Evolutionary conservation across 2,888 invertebrate genomes (phyloP).

Genomic region (Acrobeloides nanus): DNA sequence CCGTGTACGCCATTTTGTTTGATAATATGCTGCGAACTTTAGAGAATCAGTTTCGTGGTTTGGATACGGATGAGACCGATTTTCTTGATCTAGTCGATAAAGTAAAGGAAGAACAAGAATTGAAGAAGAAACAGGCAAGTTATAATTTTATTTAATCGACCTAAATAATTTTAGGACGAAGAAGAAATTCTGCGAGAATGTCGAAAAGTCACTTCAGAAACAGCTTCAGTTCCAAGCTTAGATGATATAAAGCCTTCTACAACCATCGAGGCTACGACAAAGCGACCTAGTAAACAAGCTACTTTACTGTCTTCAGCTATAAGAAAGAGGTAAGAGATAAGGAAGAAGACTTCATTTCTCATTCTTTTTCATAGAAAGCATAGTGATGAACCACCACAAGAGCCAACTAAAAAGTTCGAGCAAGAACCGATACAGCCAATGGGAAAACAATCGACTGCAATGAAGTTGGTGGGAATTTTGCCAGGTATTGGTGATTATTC

Average conservation of each 20-base stretch:
- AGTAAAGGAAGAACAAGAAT: slow-evolving; percentile 28
- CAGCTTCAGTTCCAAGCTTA: too few species aligned
- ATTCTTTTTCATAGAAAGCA: slow-evolving; percentile 6
- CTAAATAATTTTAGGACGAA: slow-evolving; percentile 30
- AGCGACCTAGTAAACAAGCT: slow-evolving; percentile 2
- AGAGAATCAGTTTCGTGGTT: slow-evolving; percentile 68
- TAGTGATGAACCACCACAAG: slow-evolving; percentile 9
- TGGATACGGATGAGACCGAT: slow-evolving; percentile 91
- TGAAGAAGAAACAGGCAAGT: slow-evolving; percentile 24
- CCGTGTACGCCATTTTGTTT: slow-evolving; percentile 8
- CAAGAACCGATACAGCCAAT: slow-evolving; percentile 11
- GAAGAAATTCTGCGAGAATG: slow-evolving; percentile 31
- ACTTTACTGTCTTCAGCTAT: slow-evolving; percentile 7
- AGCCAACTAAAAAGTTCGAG: slow-evolving; percentile 8
- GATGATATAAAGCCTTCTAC: too few species aligned
- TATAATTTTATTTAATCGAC: slow-evolving; percentile 4
- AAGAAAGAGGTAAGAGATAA: slow-evolving; percentile 17
- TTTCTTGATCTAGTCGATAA: slow-evolving; percentile 77
- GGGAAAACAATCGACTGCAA: slow-evolving; percentile 20
- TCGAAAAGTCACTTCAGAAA: slow-evolving; percentile 19
- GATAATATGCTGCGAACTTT: slow-evolving; percentile 20
- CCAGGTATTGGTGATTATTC: slow-evolving; percentile 76
- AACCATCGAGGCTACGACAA: too few species aligned
- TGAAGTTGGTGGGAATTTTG: slow-evolving; percentile 64
- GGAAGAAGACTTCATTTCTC: background rate